Evolutionary conservation across 2,888 invertebrate genomes (phyloP).

Genomic region (Branchipolynoe longqiensis): DNA sequence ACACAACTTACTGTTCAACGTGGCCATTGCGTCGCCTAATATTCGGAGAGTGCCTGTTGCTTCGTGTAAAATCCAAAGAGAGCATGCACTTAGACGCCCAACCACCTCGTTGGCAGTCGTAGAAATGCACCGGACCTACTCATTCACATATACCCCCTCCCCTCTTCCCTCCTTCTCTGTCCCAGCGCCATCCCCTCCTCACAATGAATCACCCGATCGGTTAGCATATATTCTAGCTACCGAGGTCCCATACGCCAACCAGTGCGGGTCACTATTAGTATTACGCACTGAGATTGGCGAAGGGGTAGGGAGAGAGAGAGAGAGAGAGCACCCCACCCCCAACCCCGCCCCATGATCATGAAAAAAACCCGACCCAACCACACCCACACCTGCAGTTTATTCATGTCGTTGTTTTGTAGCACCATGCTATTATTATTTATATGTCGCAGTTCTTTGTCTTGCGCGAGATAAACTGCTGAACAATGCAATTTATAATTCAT

Average conservation of each 20-base stretch:
- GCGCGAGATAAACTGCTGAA: no score
- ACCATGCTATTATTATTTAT: no score
- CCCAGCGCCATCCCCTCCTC: background rate
- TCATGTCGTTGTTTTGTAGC: no score
- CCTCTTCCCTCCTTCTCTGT: no score
- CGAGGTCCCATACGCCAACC: background rate
- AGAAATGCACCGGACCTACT: slow-evolving; percentile 20
- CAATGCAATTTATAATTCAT: background rate
- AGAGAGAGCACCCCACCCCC: no score
- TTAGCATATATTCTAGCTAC: background rate
- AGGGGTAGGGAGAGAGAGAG: no score
- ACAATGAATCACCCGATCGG: slow-evolving; percentile 48
- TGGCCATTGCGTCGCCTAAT: background rate
- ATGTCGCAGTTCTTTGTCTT: no score
- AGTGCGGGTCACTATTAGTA: background rate
- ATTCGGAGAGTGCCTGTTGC: background rate
- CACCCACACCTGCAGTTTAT: no score
- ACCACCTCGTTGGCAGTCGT: slow-evolving; percentile 7
- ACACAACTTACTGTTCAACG: slow-evolving; percentile 32
- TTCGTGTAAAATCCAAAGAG: slow-evolving; percentile 26
- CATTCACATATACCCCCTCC: slow-evolving; percentile 31
- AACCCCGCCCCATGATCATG: no score
- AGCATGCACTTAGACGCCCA: background rate
- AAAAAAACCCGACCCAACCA: no score
- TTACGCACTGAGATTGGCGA: background rate